phyloP scores from a whole-genome alignment of 2,113 vertebrate genomes.

The Rhineura floridana region DNA sequence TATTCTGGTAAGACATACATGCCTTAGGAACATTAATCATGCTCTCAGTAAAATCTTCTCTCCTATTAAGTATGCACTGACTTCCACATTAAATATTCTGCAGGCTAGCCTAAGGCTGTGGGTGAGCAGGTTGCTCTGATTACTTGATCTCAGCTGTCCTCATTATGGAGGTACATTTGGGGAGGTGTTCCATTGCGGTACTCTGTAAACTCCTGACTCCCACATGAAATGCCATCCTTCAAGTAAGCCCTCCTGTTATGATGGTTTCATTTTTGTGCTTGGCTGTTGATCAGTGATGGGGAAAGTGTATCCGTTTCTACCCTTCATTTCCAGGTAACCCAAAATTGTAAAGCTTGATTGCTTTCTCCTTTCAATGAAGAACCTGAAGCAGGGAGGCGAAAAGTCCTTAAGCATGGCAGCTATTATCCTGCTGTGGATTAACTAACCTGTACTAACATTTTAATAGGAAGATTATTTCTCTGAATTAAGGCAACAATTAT shows the following conservation, averaged over 20 bases:
- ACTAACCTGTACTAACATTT: not conserved
- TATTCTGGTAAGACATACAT: not conserved
- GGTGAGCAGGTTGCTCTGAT: slow-evolving; percentile 24
- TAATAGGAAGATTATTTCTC: slow-evolving; percentile 24
- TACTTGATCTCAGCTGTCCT: slow-evolving; percentile 11
- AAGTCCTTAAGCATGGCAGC: not conserved
- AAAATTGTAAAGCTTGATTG: not conserved
- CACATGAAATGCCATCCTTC: fast-evolving
- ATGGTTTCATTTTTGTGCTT: not conserved
- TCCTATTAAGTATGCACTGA: slow-evolving; percentile 30
- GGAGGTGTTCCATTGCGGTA: not conserved
- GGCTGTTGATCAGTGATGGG: slow-evolving; percentile 32
- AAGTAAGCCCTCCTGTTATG: slow-evolving; percentile 27
- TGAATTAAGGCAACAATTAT: slow-evolving; percentile 29
- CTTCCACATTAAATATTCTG: slow-evolving; percentile 43
- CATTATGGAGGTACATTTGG: not conserved
- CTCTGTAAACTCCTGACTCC: slow-evolving; percentile 13
- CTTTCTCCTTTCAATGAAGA: slow-evolving; percentile 30
- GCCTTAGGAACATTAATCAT: slow-evolving; percentile 42
- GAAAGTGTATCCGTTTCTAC: slow-evolving; percentile 21
- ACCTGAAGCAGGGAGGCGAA: slow-evolving; percentile 1
- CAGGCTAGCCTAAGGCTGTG: slow-evolving; percentile 33
- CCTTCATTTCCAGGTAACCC: slow-evolving; percentile 20
- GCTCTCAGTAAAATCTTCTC: slow-evolving; percentile 37
- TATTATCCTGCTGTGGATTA: not conserved